Conservation (phyloP, 64 coral and sea anemone genomes). For the Porites australiensis region DNA sequence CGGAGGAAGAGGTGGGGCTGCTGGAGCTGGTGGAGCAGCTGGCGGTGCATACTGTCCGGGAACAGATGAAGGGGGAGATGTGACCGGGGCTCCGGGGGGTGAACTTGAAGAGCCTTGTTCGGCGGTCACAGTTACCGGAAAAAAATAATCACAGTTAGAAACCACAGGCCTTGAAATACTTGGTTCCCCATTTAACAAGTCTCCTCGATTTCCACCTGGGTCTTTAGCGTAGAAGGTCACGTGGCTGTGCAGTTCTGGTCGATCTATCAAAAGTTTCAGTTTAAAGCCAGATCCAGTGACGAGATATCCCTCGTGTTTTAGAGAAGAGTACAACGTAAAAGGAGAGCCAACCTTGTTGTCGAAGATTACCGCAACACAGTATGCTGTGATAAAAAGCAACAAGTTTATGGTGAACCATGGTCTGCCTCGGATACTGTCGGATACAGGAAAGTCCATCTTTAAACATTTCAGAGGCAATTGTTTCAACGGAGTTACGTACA, state of each 20-base stretch:
- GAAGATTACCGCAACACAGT: slow-evolving; percentile 20
- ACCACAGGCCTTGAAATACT: neutral
- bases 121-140: neutral
- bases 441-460: neutral
- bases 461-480: no score
- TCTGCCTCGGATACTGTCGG: no score
- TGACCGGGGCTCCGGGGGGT: neutral
- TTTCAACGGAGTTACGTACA: no score
- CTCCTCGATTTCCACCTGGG: neutral
- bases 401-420: neutral
- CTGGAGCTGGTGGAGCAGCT: no score
- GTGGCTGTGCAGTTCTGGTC: slow-evolving; percentile 20
- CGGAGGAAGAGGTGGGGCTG: no score
- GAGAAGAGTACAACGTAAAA: slow-evolving; percentile 74
- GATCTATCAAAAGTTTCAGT: slow-evolving; percentile 10
- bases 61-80: neutral
- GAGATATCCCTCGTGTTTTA: slow-evolving; percentile 81
- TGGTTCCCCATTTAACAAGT: neutral
- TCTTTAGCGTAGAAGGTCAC: slow-evolving; percentile 21
- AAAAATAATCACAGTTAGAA: neutral
- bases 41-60: neutral
- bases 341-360: slow-evolving; percentile 55
- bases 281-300: slow-evolving; percentile 47
- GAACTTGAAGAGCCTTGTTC: neutral
- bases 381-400: neutral